Evolutionary conservation across 2,888 invertebrate genomes (phyloP), one percentile per base, ranked within the genome.

Genomic region (Diarsia brunnea): DNA sequence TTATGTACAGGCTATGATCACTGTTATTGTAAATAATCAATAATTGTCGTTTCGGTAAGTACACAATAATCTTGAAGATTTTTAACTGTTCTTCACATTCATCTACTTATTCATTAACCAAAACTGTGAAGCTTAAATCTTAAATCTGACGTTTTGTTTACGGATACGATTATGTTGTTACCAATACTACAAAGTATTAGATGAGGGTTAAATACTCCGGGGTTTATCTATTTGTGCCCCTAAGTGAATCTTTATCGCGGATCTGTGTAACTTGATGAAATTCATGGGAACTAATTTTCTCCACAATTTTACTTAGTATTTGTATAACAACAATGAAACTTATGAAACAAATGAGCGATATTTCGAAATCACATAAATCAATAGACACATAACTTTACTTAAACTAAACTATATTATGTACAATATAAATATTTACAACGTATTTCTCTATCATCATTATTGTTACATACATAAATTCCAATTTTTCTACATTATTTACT

Each of bases 391-490:
- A 60, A 31, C 5, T 78, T 43, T 55, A 72, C 38, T 55, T 45
- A 16, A 24, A 69, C 43, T 43, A 53, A 38, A 24, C 21, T 80
- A 45, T 49, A 67, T 12, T 79, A 79, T 81, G n/a, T 82, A 81
- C 73, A 81, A 71, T 78, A 73, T 55, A 49, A 31, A 14, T 81
- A 82, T 82, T 63, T 82, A 82, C 82, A 82, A 31, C 21, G n/a
- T 38, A 82, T 58, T 81, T 75, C 38, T 64, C 51, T 81, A 75
- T 68, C 19, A 31, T 63, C 31, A 69, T 66, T 61, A 69, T 69
- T 55, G 19, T 63, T 66, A 53, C 24, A 14, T 69, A 69, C 43
- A 69, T 80, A 63, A 69, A 71, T 78, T 78, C 70, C 70, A 47
- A 21, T 43, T 71, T 55, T 55, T 12, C 51, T 78, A 65, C 38